Percentiles rank a stretch among this genome's conserved stretches.
Evolutionary conservation across 2,797 vertebrate species (phyloP).

Genomic region (Sandelia bainsii): DNA sequence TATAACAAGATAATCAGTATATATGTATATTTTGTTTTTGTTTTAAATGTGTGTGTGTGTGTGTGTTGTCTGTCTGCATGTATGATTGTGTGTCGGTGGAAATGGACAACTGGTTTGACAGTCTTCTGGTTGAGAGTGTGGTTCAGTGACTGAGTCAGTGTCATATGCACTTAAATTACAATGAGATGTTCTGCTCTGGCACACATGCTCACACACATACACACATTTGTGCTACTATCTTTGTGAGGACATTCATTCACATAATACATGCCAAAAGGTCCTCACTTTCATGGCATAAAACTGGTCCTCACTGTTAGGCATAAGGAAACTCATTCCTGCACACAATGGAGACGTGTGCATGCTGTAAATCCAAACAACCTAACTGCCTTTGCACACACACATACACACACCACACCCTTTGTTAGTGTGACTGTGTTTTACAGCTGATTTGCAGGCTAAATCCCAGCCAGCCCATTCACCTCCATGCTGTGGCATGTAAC

Average conservation of each 20-base stretch:
- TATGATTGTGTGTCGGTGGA: background rate
- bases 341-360: conserved; percentile 18
- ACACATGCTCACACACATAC: background rate
- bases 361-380: conserved; percentile 40
- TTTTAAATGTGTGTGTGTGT: background rate
- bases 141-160: conserved; percentile 53
- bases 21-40: conserved; percentile 3
- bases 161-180: conserved; percentile 26
- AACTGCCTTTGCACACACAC: conserved; percentile 5
- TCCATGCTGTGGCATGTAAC: conserved; percentile 59
- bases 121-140: conserved; percentile 62
- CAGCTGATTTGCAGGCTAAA: conserved; percentile 62
- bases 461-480: conserved; percentile 49
- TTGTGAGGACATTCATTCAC: background rate
- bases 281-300: too few species aligned
- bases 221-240: background rate
- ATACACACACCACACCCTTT: conserved; percentile 18
- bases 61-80: conserved; percentile 15
- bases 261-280: too few species aligned
- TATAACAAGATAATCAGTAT: too few species aligned
- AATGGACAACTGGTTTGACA: conserved; percentile 63
- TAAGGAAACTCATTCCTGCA: conserved; percentile 1
- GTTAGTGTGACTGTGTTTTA: conserved; percentile 50
- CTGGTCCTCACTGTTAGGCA: background rate
- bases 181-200: background rate